A percentile compares a stretch with the other conserved stretches of the same genome.
These are phyloP conservation scores for Cryptosula pallasiana DNA, from an alignment of 2,888 invertebrate species.

Conservation along the genomic window DNA sequence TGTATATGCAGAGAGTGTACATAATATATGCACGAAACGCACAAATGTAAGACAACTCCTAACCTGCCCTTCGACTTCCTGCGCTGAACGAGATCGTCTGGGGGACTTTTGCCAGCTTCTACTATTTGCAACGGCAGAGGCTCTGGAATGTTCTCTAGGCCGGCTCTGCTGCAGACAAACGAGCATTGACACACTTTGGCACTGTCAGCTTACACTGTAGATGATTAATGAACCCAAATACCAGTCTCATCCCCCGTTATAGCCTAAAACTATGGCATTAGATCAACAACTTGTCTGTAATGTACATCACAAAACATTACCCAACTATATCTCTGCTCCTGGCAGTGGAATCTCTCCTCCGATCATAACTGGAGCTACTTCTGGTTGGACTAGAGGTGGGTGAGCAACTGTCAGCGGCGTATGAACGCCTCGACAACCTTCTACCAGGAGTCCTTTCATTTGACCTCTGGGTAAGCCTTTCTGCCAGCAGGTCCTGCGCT, in stretches of 20 bases:
- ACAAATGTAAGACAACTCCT: no score
- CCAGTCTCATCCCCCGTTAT: no score
- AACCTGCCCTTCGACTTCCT: background rate
- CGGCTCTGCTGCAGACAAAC: no score
- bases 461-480: conserved; percentile 4
- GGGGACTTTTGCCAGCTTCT: background rate
- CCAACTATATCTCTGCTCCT: background rate
- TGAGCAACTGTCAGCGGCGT: background rate
- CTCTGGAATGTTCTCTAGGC: conserved; percentile 12
- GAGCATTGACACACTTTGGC: no score
- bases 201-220: no score
- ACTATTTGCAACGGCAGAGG: background rate
- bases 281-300: no score
- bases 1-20: no score
- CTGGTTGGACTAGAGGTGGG: background rate
- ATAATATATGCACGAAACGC: no score
- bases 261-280: no score
- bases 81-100: background rate
- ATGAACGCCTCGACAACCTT: background rate
- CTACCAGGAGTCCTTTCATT: conserved; percentile 21
- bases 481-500: background rate
- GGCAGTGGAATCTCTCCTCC: background rate
- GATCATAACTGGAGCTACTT: background rate
- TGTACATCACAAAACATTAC: no score
- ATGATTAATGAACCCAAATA: no score